Percentiles rank a stretch among this genome's conserved stretches.
Evolutionary conservation across 1,140 invertebrate genomes (phyloP).

Genomic region (Camponotus floridanus): DNA sequence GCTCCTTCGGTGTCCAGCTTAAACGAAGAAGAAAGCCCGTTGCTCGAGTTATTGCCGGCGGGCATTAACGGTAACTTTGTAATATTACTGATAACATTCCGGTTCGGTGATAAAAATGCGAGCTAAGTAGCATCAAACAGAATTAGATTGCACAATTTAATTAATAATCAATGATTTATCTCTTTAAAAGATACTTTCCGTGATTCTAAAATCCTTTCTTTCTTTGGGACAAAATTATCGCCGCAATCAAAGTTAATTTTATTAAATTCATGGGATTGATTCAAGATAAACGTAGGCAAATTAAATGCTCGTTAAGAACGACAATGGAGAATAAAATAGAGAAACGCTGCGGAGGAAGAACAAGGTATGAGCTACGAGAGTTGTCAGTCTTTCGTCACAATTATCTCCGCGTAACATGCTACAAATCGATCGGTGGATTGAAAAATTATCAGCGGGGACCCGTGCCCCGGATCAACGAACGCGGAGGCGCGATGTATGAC

Average conservation of each 20-base stretch:
- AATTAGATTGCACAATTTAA: conserved; percentile 20
- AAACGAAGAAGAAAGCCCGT: conserved; percentile 17
- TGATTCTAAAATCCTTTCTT: not conserved
- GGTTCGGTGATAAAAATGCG: conserved; percentile 33
- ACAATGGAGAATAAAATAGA: conserved; percentile 10
- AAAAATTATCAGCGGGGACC: conserved; percentile 78
- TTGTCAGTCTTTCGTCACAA: conserved; percentile 51
- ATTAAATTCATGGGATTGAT: not conserved
- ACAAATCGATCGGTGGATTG: conserved; percentile 74
- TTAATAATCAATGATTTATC: not conserved
- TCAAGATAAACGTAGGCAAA: not conserved
- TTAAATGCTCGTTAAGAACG: not conserved
- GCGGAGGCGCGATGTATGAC: conserved; percentile 80
- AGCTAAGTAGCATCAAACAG: conserved; percentile 13
- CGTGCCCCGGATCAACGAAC: conserved; percentile 76
- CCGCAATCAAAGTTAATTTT: not conserved
- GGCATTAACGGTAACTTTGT: conserved; percentile 37
- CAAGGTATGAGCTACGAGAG: conserved; percentile 8
- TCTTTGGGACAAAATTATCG: not conserved
- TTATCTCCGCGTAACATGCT: conserved; percentile 35
- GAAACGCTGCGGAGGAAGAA: not conserved
- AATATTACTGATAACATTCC: conserved; percentile 30
- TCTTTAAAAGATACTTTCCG: no score
- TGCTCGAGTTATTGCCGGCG: conserved; percentile 28
- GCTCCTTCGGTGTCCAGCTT: conserved; percentile 22